Percentiles rank a stretch among this genome's conserved stretches.
Evolutionary conservation across 2,797 vertebrate species (phyloP).

Genomic region (Sarcoramphus papa): DNA sequence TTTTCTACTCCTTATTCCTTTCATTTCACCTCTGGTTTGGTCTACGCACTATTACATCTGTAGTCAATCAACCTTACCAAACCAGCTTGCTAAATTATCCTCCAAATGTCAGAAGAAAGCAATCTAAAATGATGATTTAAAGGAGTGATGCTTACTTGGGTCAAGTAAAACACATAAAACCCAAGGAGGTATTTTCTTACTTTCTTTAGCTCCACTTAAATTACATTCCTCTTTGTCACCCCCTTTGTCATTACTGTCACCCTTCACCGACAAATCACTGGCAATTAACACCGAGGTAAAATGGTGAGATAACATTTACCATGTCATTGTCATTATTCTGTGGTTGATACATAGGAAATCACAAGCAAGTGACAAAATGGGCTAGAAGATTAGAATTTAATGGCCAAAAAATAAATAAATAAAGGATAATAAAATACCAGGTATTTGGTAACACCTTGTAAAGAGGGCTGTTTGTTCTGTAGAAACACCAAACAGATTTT

Average conservation of each 20-base stretch:
- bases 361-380: conserved; percentile 28
- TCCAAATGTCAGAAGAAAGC: conserved; percentile 43
- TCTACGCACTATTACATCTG: conserved; percentile 8
- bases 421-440: background rate
- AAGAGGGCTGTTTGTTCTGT: background rate
- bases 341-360: background rate
- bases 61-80: conserved; percentile 22
- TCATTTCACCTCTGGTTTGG: conserved; percentile 13
- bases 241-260: conserved; percentile 17
- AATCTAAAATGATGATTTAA: conserved; percentile 52
- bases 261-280: background rate
- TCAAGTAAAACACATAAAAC: conserved; percentile 39
- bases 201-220: conserved; percentile 43
- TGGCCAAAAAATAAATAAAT: conserved; percentile 9
- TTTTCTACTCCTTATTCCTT: background rate
- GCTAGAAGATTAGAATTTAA: conserved; percentile 25
- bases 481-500: background rate
- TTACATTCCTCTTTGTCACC: conserved; percentile 17
- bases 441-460: background rate
- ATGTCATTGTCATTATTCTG: background rate
- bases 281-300: conserved; percentile 42
- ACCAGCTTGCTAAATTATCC: conserved; percentile 50
- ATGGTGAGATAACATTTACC: conserved; percentile 19
- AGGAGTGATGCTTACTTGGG: background rate
- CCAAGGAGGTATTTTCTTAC: conserved; percentile 25